Evolutionary conservation across 2,797 vertebrate genomes (phyloP), one percentile per base, ranked within the genome.

Genomic region (Tapirus indicus): DNA sequence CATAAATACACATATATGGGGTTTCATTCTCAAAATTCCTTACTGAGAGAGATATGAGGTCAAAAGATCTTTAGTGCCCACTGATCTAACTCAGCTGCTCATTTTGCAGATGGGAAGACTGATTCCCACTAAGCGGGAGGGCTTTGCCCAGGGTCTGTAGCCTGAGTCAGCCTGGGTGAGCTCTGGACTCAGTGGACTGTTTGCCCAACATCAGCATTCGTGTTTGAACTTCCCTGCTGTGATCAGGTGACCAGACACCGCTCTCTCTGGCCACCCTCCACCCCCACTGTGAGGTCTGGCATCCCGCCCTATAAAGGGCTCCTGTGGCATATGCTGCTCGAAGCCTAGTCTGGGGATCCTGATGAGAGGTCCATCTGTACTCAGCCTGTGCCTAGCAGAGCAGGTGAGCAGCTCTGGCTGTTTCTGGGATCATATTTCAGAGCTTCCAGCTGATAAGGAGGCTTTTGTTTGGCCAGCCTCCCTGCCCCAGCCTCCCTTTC

Each of bases 381-480:
- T 32, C 7, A 47, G 23, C 91, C 94, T 90, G 20, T 41, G 20
- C 85, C 84, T n/a, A 13, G 60, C 90, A n/a, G 97, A 97, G 84
- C 97, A 91, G 97, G 93, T 94, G 98, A 95, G 77, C 87, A 52
- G 87, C 94, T 94, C 91, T 69, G 79, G 79, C 94, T 97, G 71
- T 93, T 94, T 60, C 75, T 27, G 32, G 80, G 90, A 80, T 98
- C 96, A 38, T 75, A 38, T 98, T 98, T 98, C 98, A 97, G 96
- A 75, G 95, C 95, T 95, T 68, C 69, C 54, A 83, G 86, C 87
- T 80, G 88, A 96, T 93, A 95, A 98, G 62, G 69, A 90, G n/a
- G 71, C 91, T 97, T 98, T 97, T 97, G 90, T 97, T 91, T 88
- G 91, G 77, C 84, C 60, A 72, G 79, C 60, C 23, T 88, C n/a